Base-by-base conservation (phyloP, 2,888 invertebrate species). In the Tolmerus cingulatus region DNA sequence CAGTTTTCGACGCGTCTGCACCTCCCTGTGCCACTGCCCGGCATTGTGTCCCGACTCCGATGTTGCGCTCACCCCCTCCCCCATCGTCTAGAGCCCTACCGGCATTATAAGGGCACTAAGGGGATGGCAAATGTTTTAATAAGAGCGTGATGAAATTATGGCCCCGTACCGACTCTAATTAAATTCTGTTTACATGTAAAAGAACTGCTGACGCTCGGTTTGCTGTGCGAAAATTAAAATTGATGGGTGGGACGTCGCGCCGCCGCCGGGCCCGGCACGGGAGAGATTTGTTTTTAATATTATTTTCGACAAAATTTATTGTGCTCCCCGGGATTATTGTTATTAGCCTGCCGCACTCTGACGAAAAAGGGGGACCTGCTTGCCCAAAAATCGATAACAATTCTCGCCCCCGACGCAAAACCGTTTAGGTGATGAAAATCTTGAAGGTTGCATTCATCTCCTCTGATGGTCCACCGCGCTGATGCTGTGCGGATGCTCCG, bases 81-180 rank as follows among this genome's bases (percentile, higher is more conserved):
- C 34, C 23, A 16, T 34, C 16, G 74, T 74, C 74, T 74, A 23
- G 74, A 14, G 37, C 76, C 5, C 76, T 23, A 34, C 7, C 55
- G 55, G 43, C 34, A 82, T 40, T 82, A 57, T 82, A 82, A 82
- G 82, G 57, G 57, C 57, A 82, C 34, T 57, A 66, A 55, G 55
- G 66, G 82, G n/a, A 82, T 34, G 82, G 82, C 34, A 82, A 82
- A 82, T 82, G 82, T 82, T 82, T 82, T 82, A 82, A 82, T 82
- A 82, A 82, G 82, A 66, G 34, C 82, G 37, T 82, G 82, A 82
- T 82, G 82, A 57, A 82, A 82, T 82, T 82, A 82, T 82, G 82
- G 82, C 82, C 82, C 40, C 55, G 51, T 34, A 82, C 57, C 57
- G 57, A 66, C n/a, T 82, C 66, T 82, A 82, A 82, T 82, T 82